phyloP scores from a whole-genome alignment of 1,140 invertebrate species.

The Physella acuta region DNA sequence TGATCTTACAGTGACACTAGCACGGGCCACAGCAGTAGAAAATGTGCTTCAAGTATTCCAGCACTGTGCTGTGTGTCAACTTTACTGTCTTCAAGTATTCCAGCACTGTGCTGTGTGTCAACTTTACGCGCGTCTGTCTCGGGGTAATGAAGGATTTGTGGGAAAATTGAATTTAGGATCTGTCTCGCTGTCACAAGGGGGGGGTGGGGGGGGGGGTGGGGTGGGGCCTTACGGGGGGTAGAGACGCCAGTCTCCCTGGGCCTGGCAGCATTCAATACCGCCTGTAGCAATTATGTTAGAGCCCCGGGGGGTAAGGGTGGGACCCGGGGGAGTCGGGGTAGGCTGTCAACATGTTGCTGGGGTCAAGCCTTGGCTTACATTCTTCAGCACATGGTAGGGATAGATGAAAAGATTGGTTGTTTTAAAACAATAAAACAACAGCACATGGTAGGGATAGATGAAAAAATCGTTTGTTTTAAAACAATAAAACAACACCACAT shows the following conservation, averaged over 20 bases:
- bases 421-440: not conserved
- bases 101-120: too few relatives aligned
- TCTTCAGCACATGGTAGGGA: not conserved
- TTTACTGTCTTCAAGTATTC: too few relatives aligned
- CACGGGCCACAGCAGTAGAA: too few relatives aligned
- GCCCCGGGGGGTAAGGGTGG: not conserved
- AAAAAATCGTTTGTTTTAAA: too few relatives aligned
- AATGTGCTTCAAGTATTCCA: too few relatives aligned
- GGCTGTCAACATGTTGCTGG: conserved; percentile 2
- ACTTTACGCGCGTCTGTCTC: not conserved
- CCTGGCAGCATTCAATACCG: not conserved
- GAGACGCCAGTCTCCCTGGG: not conserved
- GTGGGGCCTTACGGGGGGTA: not conserved
- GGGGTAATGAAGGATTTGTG: conserved; percentile 18
- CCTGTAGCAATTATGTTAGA: conserved; percentile 17
- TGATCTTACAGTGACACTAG: too few relatives aligned
- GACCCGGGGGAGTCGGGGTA: not conserved
- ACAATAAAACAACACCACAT: too few relatives aligned
- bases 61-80: too few relatives aligned
- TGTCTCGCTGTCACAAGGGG: conserved; percentile 5
- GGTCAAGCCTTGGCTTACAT: not conserved
- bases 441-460: too few relatives aligned
- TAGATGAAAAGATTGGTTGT: not conserved
- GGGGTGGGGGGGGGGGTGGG: not conserved
- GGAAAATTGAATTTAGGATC: conserved; percentile 15